Evolutionary conservation across 2,113 vertebrate genomes (phyloP).

Genomic region (Gymnocephalus cernua): DNA sequence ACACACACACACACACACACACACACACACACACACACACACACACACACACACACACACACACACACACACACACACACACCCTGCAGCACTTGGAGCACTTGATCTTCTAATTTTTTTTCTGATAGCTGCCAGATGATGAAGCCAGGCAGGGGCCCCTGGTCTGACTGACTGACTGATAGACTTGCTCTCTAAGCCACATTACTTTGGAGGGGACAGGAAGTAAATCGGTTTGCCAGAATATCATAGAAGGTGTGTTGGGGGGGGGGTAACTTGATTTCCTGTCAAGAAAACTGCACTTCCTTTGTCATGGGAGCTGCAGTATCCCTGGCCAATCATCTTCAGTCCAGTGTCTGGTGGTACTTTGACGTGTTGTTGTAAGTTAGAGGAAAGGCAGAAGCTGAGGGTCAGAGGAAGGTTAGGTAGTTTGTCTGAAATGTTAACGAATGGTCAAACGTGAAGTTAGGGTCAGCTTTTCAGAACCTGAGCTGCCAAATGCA

Average conservation of each 20-base stretch:
- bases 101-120: conserved; percentile 72
- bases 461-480: background rate
- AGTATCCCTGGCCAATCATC: conserved; percentile 10
- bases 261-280: conserved; percentile 45
- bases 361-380: background rate
- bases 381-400: conserved; percentile 12
- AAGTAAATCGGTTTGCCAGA: conserved; percentile 48
- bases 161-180: conserved; percentile 39
- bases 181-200: conserved; percentile 27
- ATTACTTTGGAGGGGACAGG: conserved; percentile 55
- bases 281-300: conserved; percentile 53
- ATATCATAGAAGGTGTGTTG: conserved; percentile 3
- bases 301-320: conserved; percentile 59
- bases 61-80: conserved; percentile 40
- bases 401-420: conserved; percentile 8
- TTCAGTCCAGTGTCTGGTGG: conserved; percentile 12
- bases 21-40: conserved; percentile 41
- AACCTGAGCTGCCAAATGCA: background rate
- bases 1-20: conserved; percentile 44
- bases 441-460: background rate
- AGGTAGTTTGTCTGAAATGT: background rate
- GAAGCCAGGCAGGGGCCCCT: conserved; percentile 27
- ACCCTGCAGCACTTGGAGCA: conserved; percentile 44
- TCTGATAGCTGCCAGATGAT: conserved; percentile 84
- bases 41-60: conserved; percentile 45